A percentile compares a stretch with the other conserved stretches of the same genome.
phyloP scores from a whole-genome alignment of 1,140 invertebrate species.

The Drosophila bocki region DNA sequence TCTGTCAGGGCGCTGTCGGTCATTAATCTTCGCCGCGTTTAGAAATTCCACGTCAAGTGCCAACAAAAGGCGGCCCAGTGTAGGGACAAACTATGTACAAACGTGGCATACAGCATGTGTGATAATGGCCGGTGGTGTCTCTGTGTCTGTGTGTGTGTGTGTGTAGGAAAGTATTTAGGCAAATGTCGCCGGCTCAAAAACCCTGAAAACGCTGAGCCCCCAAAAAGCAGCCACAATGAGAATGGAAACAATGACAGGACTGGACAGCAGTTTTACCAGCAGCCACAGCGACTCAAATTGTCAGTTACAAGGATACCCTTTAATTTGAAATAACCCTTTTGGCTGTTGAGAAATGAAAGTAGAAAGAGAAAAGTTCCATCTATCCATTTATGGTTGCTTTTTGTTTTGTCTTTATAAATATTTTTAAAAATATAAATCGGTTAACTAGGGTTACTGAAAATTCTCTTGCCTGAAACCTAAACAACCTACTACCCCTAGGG shows the following conservation, averaged over 20 bases:
- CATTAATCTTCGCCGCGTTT: conserved; percentile 48
- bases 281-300: neutral
- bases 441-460: neutral
- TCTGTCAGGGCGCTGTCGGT: conserved; percentile 42
- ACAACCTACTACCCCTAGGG: neutral
- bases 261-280: conserved; percentile 19
- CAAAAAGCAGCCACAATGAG: conserved; percentile 24
- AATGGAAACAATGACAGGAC: conserved; percentile 43
- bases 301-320: conserved; percentile 5
- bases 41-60: conserved; percentile 30
- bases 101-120: conserved; percentile 27
- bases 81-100: neutral
- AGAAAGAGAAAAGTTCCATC: neutral
- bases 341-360: neutral
- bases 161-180: conserved; percentile 45
- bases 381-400: neutral
- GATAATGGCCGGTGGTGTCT: conserved; percentile 27
- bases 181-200: conserved; percentile 43
- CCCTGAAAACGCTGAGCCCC: conserved; percentile 4
- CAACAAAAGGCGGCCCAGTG: conserved; percentile 37
- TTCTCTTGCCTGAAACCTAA: neutral
- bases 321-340: neutral
- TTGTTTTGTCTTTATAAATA: neutral
- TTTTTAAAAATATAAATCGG: neutral
- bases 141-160: neutral